Conservation (phyloP, 1,140 invertebrate genomes). For the Lordiphosa mommai region DNA sequence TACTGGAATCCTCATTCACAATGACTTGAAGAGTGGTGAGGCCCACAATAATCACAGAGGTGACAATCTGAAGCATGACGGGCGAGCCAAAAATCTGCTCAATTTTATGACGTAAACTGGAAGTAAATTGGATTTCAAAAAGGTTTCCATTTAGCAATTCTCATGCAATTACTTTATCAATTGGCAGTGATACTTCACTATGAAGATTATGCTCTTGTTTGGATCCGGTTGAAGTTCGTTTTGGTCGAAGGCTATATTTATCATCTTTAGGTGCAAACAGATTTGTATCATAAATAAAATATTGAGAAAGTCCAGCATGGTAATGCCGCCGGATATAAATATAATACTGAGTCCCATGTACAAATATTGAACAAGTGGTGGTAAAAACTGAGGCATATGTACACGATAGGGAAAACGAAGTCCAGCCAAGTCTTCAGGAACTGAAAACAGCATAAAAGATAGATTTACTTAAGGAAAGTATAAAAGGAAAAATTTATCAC, state of each 20-base stretch:
- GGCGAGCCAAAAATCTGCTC: constrained; percentile 30
- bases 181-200: constrained; percentile 4
- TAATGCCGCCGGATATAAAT: neutral
- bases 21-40: constrained; percentile 36
- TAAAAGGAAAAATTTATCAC: neutral
- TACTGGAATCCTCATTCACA: constrained; percentile 7
- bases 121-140: neutral
- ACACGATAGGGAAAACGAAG: constrained; percentile 3
- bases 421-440: neutral
- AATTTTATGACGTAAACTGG: constrained; percentile 19
- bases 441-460: neutral
- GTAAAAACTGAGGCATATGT: neutral
- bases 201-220: neutral
- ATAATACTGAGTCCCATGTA: constrained; percentile 1
- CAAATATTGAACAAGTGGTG: neutral
- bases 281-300: constrained; percentile 34
- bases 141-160: too few relatives aligned
- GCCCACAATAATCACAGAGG: constrained; percentile 32
- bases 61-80: constrained; percentile 26
- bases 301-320: constrained; percentile 33
- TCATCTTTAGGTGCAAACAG: constrained; percentile 28
- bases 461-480: neutral
- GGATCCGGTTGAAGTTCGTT: neutral
- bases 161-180: neutral
- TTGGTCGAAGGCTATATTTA: constrained; percentile 26